Evolutionary conservation across 2,888 invertebrate genomes (phyloP).

Genomic region (Apamea epomidion): DNA sequence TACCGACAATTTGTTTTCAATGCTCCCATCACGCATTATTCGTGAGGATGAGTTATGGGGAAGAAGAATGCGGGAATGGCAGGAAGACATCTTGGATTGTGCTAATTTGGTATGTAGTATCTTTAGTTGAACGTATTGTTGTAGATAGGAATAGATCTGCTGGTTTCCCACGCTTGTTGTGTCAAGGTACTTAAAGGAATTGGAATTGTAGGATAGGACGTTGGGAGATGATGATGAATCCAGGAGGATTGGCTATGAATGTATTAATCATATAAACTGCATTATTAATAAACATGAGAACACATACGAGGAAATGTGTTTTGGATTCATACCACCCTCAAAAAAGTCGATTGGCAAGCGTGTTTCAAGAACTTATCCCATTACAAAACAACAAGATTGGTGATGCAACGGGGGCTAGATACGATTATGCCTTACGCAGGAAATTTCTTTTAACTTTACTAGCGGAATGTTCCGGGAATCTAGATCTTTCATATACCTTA

Average conservation of each 20-base stretch:
- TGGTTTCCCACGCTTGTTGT: background rate
- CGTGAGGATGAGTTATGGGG: slow-evolving; percentile 55
- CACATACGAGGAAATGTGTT: background rate
- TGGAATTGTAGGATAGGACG: background rate
- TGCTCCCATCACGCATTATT: slow-evolving; percentile 58
- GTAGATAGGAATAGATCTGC: background rate
- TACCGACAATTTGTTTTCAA: slow-evolving; percentile 67
- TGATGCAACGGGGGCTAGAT: too few relatives aligned
- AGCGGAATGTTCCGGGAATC: too few relatives aligned
- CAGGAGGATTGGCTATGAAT: background rate
- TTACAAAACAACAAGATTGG: too few relatives aligned
- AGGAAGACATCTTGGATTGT: slow-evolving; percentile 4
- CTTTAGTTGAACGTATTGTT: background rate
- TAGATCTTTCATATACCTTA: too few relatives aligned
- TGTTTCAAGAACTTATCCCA: too few relatives aligned
- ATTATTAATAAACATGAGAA: background rate
- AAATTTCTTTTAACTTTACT: too few relatives aligned
- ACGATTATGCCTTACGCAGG: too few relatives aligned
- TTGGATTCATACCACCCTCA: background rate
- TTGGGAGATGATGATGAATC: background rate
- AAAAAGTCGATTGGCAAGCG: too few relatives aligned
- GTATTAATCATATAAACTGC: background rate
- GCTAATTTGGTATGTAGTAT: slow-evolving; percentile 24
- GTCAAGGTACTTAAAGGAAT: background rate
- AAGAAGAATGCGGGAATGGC: slow-evolving; percentile 48